Evolutionary conservation across 2,113 vertebrate species (phyloP).

Genomic region (Syrmaticus mikado): DNA sequence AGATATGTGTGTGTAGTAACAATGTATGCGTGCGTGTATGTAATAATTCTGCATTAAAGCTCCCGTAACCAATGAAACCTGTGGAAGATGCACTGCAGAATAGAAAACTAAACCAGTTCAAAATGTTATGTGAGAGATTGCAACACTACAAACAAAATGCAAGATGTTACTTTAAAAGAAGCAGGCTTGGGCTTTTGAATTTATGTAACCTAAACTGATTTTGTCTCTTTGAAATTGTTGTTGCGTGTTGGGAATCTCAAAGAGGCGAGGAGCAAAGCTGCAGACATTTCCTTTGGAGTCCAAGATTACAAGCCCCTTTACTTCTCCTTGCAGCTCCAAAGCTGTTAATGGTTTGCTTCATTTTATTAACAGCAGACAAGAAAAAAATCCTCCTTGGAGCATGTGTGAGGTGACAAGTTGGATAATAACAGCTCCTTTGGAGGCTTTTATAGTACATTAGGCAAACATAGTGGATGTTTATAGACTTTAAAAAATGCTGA

Average conservation of each 20-base stretch:
- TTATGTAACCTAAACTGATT: slow-evolving; percentile 75
- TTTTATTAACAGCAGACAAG: slow-evolving; percentile 66
- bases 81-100: not conserved
- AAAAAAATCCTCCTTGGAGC: slow-evolving; percentile 39
- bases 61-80: not conserved
- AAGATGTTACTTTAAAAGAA: slow-evolving; percentile 71
- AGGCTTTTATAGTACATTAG: slow-evolving; percentile 57
- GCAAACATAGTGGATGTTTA: slow-evolving; percentile 64
- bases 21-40: not conserved
- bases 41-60: not conserved
- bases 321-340: slow-evolving; percentile 42
- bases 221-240: slow-evolving; percentile 72
- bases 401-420: slow-evolving; percentile 70
- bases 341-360: slow-evolving; percentile 68
- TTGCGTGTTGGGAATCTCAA: slow-evolving; percentile 70
- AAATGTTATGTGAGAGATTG: slow-evolving; percentile 12
- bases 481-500: slow-evolving; percentile 63
- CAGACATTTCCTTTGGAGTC: slow-evolving; percentile 46
- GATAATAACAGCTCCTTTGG: slow-evolving; percentile 71
- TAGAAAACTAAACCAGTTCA: slow-evolving; percentile 1
- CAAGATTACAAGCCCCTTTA: slow-evolving; percentile 17
- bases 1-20: not conserved
- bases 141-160: slow-evolving; percentile 61
- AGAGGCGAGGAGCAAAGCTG: slow-evolving; percentile 60
- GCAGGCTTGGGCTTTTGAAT: slow-evolving; percentile 64